Conservation (phyloP, 92 coral and sea anemone species). For the Muricea muricata region DNA sequence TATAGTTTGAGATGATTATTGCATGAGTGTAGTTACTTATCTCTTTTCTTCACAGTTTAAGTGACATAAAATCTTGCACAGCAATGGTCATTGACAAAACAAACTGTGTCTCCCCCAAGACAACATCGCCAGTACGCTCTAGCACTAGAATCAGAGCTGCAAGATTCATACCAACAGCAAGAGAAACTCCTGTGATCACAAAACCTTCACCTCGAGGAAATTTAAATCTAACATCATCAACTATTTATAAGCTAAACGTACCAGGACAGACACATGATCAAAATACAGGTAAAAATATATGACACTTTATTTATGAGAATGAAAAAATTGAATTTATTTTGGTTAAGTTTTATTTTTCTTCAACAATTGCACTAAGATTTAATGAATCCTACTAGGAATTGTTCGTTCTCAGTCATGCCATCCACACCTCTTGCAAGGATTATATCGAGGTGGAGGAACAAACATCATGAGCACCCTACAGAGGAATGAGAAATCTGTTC, state of each 20-base stretch:
- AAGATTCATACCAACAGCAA: not conserved
- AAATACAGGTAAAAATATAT: not conserved
- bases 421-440: not conserved
- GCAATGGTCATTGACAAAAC: slow-evolving; percentile 19
- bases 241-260: slow-evolving; percentile 4
- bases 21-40: not conserved
- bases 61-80: not conserved
- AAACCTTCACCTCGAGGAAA: not conserved
- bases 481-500: slow-evolving; percentile 21
- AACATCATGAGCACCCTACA: not conserved
- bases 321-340: too few relatives aligned
- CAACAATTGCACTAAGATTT: not conserved
- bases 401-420: not conserved
- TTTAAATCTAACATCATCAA: slow-evolving; percentile 15
- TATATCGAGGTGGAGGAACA: too few relatives aligned
- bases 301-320: too few relatives aligned
- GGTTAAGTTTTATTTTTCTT: too few relatives aligned
- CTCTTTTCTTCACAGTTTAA: not conserved
- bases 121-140: not conserved
- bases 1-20: too few relatives aligned
- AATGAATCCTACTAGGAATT: not conserved
- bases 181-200: not conserved
- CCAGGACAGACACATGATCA: slow-evolving; percentile 4
- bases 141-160: slow-evolving; percentile 11
- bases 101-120: not conserved